These are phyloP conservation scores for Dipodomys spectabilis DNA, from an alignment of 2,113 vertebrate genomes.

Conservation along the genomic window DNA sequence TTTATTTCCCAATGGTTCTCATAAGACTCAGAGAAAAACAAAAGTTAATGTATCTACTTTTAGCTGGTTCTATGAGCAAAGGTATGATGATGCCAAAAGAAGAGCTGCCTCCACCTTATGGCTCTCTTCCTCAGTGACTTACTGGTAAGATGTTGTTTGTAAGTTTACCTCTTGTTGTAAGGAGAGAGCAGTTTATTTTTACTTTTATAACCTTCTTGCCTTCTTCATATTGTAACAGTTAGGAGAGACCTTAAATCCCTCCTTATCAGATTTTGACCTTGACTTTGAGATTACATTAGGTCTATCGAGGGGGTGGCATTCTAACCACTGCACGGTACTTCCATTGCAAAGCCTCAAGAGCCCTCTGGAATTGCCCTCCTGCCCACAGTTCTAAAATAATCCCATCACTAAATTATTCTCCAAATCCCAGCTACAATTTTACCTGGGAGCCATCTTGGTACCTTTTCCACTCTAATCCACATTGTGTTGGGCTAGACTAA, in stretches of 20 bases:
- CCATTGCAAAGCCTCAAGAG: not conserved
- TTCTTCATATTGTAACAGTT: not conserved
- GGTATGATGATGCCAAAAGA: not conserved
- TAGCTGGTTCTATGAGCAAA: not conserved
- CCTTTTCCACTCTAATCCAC: not conserved
- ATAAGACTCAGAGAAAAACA: not conserved
- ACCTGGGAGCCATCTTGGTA: not conserved
- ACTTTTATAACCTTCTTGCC: not conserved
- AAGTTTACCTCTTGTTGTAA: not conserved
- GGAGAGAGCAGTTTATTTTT: not conserved
- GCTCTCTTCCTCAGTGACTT: not conserved
- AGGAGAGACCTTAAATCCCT: too few relatives aligned
- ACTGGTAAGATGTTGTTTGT: not conserved
- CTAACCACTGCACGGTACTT: not conserved
- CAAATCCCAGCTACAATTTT: not conserved
- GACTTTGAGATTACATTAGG: not conserved
- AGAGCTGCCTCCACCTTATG: slow-evolving; percentile 51
- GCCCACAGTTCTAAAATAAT: not conserved
- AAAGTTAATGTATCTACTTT: not conserved
- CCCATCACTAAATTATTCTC: not conserved
- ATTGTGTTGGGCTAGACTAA: not conserved
- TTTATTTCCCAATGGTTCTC: not conserved
- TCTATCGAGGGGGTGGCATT: not conserved
- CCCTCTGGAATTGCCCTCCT: not conserved
- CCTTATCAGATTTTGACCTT: not conserved